phyloP scores from a whole-genome alignment of 2,797 vertebrate species.

The Lacerta viridis region DNA sequence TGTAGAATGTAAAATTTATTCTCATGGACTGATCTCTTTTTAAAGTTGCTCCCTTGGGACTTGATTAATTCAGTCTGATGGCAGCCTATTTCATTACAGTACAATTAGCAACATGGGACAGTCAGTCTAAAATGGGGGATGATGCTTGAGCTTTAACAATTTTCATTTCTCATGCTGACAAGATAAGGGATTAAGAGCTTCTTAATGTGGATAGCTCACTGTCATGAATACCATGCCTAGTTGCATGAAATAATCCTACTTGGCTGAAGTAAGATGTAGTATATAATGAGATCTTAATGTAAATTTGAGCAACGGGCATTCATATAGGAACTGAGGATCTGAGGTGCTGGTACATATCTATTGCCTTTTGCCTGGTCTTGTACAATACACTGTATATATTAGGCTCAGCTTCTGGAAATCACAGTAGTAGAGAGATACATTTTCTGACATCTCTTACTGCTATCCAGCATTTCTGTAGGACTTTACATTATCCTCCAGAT shows the following conservation, averaged over 20 bases:
- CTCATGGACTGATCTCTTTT: constrained; percentile 45
- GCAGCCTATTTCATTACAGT: constrained; percentile 47
- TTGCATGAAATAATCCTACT: constrained; percentile 5
- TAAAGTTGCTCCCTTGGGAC: constrained; percentile 35
- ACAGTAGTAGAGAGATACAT: too few relatives aligned
- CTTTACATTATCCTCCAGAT: background rate
- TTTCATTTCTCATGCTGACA: constrained; percentile 36
- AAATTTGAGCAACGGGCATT: constrained; percentile 6
- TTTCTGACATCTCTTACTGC: background rate
- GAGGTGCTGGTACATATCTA: background rate
- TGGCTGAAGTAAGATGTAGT: background rate
- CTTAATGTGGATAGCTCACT: constrained; percentile 36
- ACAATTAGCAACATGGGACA: constrained; percentile 38
- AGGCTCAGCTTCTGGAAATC: background rate
- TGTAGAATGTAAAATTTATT: constrained; percentile 45
- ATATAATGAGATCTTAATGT: constrained; percentile 23
- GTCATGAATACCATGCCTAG: constrained; percentile 8
- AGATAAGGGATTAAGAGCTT: constrained; percentile 56
- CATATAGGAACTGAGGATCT: background rate
- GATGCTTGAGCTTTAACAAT: constrained; percentile 23
- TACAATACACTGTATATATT: background rate
- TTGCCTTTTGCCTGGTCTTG: background rate
- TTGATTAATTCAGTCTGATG: constrained; percentile 50
- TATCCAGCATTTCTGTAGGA: background rate
- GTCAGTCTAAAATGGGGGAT: constrained; percentile 39